Conservation (phyloP, 2,113 vertebrate genomes). For the Dasyornis broadbenti region DNA sequence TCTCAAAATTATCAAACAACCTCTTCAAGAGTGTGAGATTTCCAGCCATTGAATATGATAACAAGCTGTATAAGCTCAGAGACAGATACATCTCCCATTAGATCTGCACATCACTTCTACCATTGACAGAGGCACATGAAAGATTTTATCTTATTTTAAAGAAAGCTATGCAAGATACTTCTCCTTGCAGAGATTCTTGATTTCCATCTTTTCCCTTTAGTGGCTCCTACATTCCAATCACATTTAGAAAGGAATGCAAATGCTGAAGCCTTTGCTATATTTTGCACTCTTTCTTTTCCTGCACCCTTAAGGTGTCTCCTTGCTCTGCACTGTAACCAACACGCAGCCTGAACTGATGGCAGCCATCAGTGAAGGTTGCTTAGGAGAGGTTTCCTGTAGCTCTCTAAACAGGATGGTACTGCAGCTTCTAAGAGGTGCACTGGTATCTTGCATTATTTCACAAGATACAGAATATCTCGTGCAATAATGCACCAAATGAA, state of each 20-base stretch:
- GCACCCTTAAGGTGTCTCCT: neutral
- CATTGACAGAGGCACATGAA: neutral
- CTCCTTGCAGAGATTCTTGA: neutral
- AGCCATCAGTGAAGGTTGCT: neutral
- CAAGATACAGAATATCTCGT: neutral
- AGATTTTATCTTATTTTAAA: neutral
- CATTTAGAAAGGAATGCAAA: neutral
- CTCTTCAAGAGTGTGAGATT: neutral
- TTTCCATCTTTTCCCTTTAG: neutral
- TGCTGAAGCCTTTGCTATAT: neutral
- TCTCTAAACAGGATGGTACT: fast-evolving
- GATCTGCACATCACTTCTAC: neutral
- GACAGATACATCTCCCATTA: neutral
- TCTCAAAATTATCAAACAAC: neutral
- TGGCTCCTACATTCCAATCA: neutral
- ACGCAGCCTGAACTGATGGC: neutral
- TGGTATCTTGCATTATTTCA: neutral
- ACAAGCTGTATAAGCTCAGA: neutral
- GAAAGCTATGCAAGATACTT: neutral
- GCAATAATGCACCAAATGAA: neutral
- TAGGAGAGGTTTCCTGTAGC: neutral
- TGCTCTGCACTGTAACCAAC: neutral
- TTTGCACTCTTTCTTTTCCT: neutral
- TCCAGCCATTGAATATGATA: neutral
- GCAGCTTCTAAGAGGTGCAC: neutral